These are phyloP conservation scores for Cryptoblepharus egeriae DNA, from an alignment of 2,797 vertebrate species.

Conservation along the genomic window DNA sequence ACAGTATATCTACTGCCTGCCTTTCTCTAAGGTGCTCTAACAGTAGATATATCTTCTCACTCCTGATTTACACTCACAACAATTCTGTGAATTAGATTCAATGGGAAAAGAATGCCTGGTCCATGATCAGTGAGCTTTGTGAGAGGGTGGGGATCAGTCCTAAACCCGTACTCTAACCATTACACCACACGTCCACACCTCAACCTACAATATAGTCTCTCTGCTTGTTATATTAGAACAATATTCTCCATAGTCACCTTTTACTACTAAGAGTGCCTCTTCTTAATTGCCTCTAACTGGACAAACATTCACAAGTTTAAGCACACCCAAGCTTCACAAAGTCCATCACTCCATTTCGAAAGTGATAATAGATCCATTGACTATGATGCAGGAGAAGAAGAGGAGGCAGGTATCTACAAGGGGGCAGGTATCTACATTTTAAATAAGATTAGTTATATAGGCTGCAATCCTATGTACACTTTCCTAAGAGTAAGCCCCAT, in stretches of 20 bases:
- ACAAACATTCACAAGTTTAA: background rate
- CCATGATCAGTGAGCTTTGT: no score
- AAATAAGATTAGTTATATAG: constrained; percentile 66
- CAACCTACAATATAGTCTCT: background rate
- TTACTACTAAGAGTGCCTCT: background rate
- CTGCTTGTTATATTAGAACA: background rate
- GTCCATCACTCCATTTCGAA: background rate
- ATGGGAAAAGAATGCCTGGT: no score
- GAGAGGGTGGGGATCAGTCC: no score
- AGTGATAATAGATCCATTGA: background rate
- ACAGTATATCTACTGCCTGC: no score
- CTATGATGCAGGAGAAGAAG: background rate
- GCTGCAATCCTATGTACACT: no score
- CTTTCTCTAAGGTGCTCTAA: no score
- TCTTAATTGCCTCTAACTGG: background rate
- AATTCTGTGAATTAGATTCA: no score
- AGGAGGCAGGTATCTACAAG: constrained; percentile 26
- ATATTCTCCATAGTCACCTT: background rate
- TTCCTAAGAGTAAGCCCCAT: no score
- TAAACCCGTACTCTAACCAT: no score
- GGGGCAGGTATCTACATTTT: constrained; percentile 45
- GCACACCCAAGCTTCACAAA: background rate
- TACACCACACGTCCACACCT: background rate
- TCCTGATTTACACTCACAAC: no score
- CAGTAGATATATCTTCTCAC: no score